Evolutionary conservation across 2,888 invertebrate species (phyloP), one percentile per base, ranked within the genome.

Genomic region (Sarcophaga caerulescens): DNA sequence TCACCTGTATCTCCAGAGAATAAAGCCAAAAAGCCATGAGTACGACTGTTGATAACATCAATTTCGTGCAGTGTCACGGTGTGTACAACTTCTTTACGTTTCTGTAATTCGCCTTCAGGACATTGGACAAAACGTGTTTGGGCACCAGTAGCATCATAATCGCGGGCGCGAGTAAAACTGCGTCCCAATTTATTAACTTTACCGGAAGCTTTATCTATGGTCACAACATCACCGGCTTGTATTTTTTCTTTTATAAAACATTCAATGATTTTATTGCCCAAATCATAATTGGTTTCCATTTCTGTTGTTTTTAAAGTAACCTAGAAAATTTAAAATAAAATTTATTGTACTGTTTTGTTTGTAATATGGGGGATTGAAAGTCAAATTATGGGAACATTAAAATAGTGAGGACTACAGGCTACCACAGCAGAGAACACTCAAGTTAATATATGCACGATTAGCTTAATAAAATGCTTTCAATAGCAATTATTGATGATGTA

Each of bases 1-100:
- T 99, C 99, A 0, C 99, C 99, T 0, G 99, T 99, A 92, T 99
- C 99, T n/a, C 98, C 98, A 8, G 99, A 98, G 93, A 99, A 99
- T 0, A 99, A 94, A 0, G 99, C 99, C 25, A 99, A 93, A 92
- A 99, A 99, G 0, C 99, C 99, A 92, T 99, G 99, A 0, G 99
- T 98, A 87, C 99, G 95, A 63, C 98, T 99, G 92, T 99, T 99
- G 91, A 99, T 99, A 6, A 99, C 99, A 92, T 99, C 99, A 77
- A 99, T 98, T 92, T 99, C 99, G 92, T 99, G 99, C n/a, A 99
- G 94, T 0, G 98, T 98, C 0, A 99, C 99, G 0, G 99, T 99
- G 92, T 99, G 99, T 0, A 99, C 98, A 0, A 97, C 98, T 94
- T 99, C 98, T 92, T 99, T 99, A 25, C 99, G 95, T 91, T 99